Percentiles rank a stretch among this genome's conserved stretches.
These are phyloP conservation scores for Coenonympha arcania DNA, from an alignment of 2,888 invertebrate genomes.

Conservation along the genomic window DNA sequence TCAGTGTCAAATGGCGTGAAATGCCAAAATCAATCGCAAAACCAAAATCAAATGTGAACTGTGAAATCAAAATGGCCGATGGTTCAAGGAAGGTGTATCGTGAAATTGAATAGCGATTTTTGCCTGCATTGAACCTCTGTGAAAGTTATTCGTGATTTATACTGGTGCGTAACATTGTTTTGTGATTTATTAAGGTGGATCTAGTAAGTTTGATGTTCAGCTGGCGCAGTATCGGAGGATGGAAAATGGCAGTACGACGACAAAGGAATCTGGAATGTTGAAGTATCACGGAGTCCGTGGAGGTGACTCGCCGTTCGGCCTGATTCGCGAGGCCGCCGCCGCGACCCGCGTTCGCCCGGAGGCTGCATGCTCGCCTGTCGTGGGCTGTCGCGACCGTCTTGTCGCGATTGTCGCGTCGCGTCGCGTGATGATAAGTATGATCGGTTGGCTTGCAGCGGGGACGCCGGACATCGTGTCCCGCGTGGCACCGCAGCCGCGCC, in stretches of 20 bases:
- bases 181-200: slow-evolving; percentile 71
- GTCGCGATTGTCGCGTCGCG: slow-evolving; percentile 46
- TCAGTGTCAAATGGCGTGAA: neutral
- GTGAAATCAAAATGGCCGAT: slow-evolving; percentile 67
- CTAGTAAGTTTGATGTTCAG: slow-evolving; percentile 63
- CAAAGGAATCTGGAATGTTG: slow-evolving; percentile 32
- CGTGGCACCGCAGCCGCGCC: slow-evolving; percentile 50
- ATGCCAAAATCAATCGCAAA: slow-evolving; percentile 1
- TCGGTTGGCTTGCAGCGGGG: slow-evolving; percentile 69
- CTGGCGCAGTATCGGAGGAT: slow-evolving; percentile 35
- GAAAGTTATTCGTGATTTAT: slow-evolving; percentile 68
- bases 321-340: slow-evolving; percentile 58
- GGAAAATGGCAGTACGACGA: slow-evolving; percentile 27
- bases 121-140: slow-evolving; percentile 65
- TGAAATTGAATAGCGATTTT: slow-evolving; percentile 51
- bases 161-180: slow-evolving; percentile 73
- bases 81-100: slow-evolving; percentile 66
- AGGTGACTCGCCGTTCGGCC: slow-evolving; percentile 49
- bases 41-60: no score
- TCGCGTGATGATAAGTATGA: slow-evolving; percentile 63
- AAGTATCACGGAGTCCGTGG: no score
- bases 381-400: slow-evolving; percentile 54
- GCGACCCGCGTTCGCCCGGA: slow-evolving; percentile 65
- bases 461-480: slow-evolving; percentile 61
- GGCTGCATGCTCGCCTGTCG: slow-evolving; percentile 65